Base-by-base conservation (phyloP, 2,888 invertebrate genomes). In the Hypomecis atomaria region DNA sequence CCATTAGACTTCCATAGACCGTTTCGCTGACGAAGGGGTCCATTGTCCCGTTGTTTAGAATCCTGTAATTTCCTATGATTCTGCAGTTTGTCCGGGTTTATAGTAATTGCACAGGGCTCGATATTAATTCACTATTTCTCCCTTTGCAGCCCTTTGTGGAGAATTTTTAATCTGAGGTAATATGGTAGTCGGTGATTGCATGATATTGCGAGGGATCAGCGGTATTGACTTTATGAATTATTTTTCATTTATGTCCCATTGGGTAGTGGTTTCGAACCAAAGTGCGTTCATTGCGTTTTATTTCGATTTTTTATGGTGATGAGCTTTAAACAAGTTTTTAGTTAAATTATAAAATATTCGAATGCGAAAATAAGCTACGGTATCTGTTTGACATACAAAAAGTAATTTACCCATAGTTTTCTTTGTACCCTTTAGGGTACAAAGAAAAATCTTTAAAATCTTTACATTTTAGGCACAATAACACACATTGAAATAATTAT, bases 21-120 rank as follows among this genome's bases (percentile, higher is more conserved):
- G 79, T 79, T 83, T 79, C 75, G 76, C 81, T 75, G 76, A 60
- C 74, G 81, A 82, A 85, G 90, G 88, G 86, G 70, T 65, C 84
- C 73, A 80, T 89, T 88, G 86, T 88, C 79, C 78, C 75, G 77
- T 80, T 88, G 87, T 88, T 89, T 86, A 81, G 85, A 87, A 87
- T 90, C 88, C 86, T 82, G 87, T 89, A 90, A 91, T 90, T 91
- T 90, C 81, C 88, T 87, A 86, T 84, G 88, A 89, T 85, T 89
- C 85, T 85, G 85, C 87, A 87, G 84, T 89, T 89, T 87, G 86
- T 78, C 82, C 82, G 79, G 78, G 83, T 70, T 85, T 83, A 79
- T 78, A 77, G 85, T 88, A 87, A 90, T 89, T 89, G 85, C 79
- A 75, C 78, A 75, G 82, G 82, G 79, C 72, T 69, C 72, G 74